Evolutionary conservation across 2,888 invertebrate genomes (phyloP), one percentile per base, ranked within the genome.

Genomic region (Dioctria linearis): DNA sequence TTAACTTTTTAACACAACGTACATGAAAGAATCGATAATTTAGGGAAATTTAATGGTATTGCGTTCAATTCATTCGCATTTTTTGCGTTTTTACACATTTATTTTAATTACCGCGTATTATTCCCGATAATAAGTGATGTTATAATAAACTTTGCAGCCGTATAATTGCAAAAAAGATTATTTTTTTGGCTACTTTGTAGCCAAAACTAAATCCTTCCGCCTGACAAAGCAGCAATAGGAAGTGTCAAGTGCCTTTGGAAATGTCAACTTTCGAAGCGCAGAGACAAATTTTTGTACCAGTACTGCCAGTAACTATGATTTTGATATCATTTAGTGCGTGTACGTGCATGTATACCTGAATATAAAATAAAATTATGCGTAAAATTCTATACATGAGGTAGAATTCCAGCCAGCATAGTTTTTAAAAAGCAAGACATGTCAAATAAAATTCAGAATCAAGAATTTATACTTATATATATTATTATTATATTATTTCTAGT

Each of bases 21-120:
- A 66, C 4, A 6, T 6, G 13, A 42, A 4, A 49, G 37, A 75
- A 76, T 76, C 76, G 49, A 76, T 76, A 76, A 61, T 66, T 65
- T 39, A 5, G 42, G 40, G 40, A 9, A 40, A 65, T 37, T 59
- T 66, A 66, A 5, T 66, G 40, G 66, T 66, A 66, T 66, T 66
- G 66, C 66, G 46, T 46, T 66, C 13, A 42, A 42, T 5, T 43
- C 42, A 42, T 42, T 8, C 25, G 37, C 66, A 13, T 43, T 63
- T 63, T 40, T 25, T 40, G 39, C 4, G 37, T 37, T 63, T 63
- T 66, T 43, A 2, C 13, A 11, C 46, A 13, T 66, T 66, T 66
- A 66, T 66, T 43, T 40, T 43, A 6, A 3, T 25, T 37, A 39
- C 8, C 63, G 39, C 54, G 11, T n/a, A 54, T 4, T 54, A 54